Percentiles rank a stretch among this genome's conserved stretches.
Evolutionary conservation across 2,797 vertebrate species (phyloP).

Genomic region (Adelosebastes latens): DNA sequence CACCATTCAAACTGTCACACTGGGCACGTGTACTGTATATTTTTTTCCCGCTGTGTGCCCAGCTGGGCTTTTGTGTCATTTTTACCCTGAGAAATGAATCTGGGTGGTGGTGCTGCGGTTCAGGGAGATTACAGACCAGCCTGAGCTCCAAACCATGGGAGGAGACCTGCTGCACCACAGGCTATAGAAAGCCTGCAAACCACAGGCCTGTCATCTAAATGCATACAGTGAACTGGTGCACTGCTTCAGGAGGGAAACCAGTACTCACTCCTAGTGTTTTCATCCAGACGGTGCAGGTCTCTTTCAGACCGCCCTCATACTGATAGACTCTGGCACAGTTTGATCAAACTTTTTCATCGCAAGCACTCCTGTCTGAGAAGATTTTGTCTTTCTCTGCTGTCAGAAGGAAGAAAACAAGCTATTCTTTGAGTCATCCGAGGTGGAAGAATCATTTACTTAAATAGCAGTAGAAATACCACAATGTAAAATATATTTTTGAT

Average conservation of each 20-base stretch:
- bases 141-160: slow-evolving; percentile 67
- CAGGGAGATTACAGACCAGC: slow-evolving; percentile 73
- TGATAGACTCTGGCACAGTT: neutral
- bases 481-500: neutral
- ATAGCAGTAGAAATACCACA: neutral
- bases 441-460: neutral
- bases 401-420: neutral
- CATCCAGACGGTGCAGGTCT: neutral
- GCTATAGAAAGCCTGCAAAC: slow-evolving; percentile 75
- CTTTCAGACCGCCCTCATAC: neutral
- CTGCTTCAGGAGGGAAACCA: slow-evolving; percentile 14
- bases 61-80: slow-evolving; percentile 48
- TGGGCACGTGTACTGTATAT: slow-evolving; percentile 6
- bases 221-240: slow-evolving; percentile 26
- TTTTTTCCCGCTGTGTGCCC: slow-evolving; percentile 30
- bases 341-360: neutral
- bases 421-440: neutral
- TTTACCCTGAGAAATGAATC: slow-evolving; percentile 61
- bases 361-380: neutral
- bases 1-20: slow-evolving; percentile 39
- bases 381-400: neutral
- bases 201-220: slow-evolving; percentile 70
- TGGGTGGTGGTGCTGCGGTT: slow-evolving; percentile 70
- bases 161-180: slow-evolving; percentile 68
- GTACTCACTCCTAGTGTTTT: neutral